A percentile compares a stretch with the other conserved stretches of the same genome.
These are phyloP conservation scores for Cydia strobilella DNA, from an alignment of 1,140 invertebrate genomes.

Conservation along the genomic window DNA sequence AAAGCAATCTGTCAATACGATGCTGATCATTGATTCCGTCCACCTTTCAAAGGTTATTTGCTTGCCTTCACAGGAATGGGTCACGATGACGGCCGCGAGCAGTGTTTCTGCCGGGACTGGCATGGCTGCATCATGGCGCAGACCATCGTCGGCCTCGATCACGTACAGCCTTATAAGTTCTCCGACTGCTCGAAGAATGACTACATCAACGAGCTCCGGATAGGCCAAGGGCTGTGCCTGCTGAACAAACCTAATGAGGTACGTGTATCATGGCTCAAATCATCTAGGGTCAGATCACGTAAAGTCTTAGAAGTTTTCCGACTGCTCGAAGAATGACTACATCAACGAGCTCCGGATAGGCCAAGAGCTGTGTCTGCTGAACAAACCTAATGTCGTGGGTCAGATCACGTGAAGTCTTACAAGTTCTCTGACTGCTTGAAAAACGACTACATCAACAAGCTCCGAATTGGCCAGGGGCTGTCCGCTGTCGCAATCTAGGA, in stretches of 20 bases:
- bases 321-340: too few relatives aligned
- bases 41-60: background rate
- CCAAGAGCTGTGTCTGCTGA: constrained; percentile 83
- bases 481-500: constrained; percentile 55
- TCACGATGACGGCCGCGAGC: constrained; percentile 92
- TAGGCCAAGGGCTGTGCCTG: constrained; percentile 91
- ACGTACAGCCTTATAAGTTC: constrained; percentile 96
- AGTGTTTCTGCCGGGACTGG: constrained; percentile 95
- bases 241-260: constrained; percentile 96
- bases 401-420: constrained; percentile 95
- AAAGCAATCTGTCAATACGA: too few relatives aligned
- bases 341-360: constrained; percentile 50
- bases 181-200: constrained; percentile 93
- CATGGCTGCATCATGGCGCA: constrained; percentile 98
- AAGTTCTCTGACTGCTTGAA: constrained; percentile 95
- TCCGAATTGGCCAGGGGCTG: constrained; percentile 89
- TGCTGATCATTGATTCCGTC: too few relatives aligned
- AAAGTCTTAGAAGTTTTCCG: too few relatives aligned
- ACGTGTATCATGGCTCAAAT: constrained; percentile 23
- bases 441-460: constrained; percentile 90
- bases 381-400: constrained; percentile 95
- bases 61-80: constrained; percentile 86
- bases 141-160: constrained; percentile 93
- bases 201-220: constrained; percentile 89
- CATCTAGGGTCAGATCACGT: too few relatives aligned